Base-by-base conservation (phyloP, 2,888 invertebrate genomes). In the Chesias legatella region DNA sequence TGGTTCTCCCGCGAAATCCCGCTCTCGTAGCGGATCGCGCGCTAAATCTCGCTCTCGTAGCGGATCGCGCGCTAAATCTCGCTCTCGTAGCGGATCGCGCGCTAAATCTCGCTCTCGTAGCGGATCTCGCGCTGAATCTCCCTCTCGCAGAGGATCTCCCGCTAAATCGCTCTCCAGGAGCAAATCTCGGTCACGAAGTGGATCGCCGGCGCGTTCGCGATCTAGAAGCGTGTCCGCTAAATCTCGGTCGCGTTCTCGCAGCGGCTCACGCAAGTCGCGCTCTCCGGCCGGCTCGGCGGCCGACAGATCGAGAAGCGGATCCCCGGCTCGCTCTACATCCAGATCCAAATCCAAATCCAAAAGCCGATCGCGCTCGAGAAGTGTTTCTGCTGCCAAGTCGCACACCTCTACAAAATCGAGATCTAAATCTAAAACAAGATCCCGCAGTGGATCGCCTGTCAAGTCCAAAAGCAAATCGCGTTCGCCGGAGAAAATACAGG, bases 51-150 rank as follows among this genome's bases (percentile, higher is more conserved):
- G 39, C 1, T 41, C 45, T 1, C 34, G 67, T 7, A 33, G 33
- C 3, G 11, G 23, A 8, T 40, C 40, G 8, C 48, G 39, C 1
- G 43, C 45, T 6, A 43, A 48, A 9, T 51, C 53, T 1, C 51
- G 53, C 4, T 63, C 67, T 3, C 48, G 57, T 10, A 68, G 67
- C 28, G 48, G 51, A 3, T 60, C 63, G 1, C 45, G 37, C 0
- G 45, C 52, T 10, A 51, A 53, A 35, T 64, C 67, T 0, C 41
- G 62, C 6, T 63, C 66, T 1, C 32, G 57, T 10, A 59, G 63
- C 29, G 58, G 53, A 6, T 61, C 66, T 0, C 48, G 57, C 1
- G 33, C 3, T 7, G 22, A 37, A 8, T 54, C 53, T 5, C 38
- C 53, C 3, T 53, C 51, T 0, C 33, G 47, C 20, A 47, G 47